phyloP scores from a whole-genome alignment of 1,140 invertebrate genomes.

The Papilio glaucus region DNA sequence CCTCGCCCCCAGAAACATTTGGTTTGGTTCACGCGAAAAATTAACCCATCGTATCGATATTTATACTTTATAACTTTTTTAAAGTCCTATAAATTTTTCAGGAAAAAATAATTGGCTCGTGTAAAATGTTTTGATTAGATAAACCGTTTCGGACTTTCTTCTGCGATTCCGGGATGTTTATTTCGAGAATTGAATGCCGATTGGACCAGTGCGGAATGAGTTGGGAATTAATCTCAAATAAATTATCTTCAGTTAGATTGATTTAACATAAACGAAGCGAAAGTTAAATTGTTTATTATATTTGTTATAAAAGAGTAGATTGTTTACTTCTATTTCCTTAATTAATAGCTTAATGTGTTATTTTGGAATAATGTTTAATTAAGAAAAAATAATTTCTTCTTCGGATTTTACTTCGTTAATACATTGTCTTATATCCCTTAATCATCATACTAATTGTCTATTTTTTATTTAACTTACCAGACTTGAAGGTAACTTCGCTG shows the following conservation, averaged over 20 bases:
- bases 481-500: conserved; percentile 92
- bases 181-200: conserved; percentile 50
- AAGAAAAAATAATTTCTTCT: no score
- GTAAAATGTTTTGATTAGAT: conserved; percentile 54
- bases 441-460: no score
- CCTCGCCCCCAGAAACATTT: conserved; percentile 37
- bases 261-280: conserved; percentile 38
- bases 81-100: not conserved
- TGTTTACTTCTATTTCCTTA: not conserved
- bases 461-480: no score
- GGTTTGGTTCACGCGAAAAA: conserved; percentile 59
- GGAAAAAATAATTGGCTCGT: conserved; percentile 51
- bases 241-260: conserved; percentile 48
- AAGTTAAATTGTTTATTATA: not conserved
- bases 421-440: no score
- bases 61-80: conserved; percentile 50
- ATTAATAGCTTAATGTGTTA: not conserved
- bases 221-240: conserved; percentile 48
- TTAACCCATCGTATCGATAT: conserved; percentile 49
- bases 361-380: no score
- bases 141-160: conserved; percentile 48
- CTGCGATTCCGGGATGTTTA: conserved; percentile 43
- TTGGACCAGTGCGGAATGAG: conserved; percentile 47
- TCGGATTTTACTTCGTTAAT: no score
- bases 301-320: not conserved